Evolutionary conservation across 2,113 vertebrate species (phyloP).

Genomic region (Gallinago paraguaiae): DNA sequence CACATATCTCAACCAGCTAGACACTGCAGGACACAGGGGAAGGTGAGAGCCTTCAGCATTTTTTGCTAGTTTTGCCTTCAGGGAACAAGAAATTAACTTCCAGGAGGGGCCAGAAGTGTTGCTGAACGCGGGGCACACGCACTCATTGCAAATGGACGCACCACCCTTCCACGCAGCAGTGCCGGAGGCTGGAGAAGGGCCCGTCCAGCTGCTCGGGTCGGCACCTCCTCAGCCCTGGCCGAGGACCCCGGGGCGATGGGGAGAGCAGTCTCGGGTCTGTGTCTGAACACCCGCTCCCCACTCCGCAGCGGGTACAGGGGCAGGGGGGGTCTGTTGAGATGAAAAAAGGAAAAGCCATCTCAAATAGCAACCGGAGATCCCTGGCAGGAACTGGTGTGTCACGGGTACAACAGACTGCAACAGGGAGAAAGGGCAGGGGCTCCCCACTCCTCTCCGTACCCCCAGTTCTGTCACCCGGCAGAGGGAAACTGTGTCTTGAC

Average conservation of each 20-base stretch:
- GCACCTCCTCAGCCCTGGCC: background rate
- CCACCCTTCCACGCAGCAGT: accelerated
- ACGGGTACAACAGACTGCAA: accelerated
- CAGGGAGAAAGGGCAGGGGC: background rate
- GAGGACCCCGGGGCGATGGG: accelerated
- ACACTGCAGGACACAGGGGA: accelerated
- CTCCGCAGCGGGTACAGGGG: accelerated
- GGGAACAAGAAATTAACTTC: background rate
- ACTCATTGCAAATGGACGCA: background rate
- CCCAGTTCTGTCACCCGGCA: background rate
- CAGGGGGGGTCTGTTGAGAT: background rate
- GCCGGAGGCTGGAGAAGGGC: background rate
- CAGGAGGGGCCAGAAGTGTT: background rate
- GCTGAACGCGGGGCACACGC: accelerated
- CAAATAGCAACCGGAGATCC: accelerated
- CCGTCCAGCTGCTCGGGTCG: accelerated
- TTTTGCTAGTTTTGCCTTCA: background rate
- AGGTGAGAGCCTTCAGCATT: background rate
- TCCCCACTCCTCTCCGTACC: accelerated
- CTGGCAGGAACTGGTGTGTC: accelerated
- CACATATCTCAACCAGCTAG: background rate
- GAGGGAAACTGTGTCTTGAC: background rate
- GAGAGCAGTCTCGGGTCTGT: background rate
- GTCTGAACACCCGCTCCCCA: background rate
- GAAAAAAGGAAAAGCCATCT: background rate